Evolutionary conservation across 2,888 invertebrate species (phyloP).

Genomic region (Cyrtodaria siliqua): DNA sequence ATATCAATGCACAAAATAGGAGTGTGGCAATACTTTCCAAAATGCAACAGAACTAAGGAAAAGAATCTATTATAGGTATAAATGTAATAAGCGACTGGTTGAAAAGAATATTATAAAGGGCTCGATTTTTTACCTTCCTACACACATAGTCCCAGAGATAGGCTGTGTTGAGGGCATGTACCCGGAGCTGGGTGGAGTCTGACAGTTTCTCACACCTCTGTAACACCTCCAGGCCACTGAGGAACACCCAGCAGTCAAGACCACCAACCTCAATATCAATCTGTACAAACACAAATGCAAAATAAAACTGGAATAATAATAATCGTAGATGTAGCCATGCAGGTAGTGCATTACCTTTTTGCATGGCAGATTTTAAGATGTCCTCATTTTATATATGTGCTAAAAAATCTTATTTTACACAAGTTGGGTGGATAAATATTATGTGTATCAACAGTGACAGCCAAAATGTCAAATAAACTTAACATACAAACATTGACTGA

Average conservation of each 20-base stretch:
- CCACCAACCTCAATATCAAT: slow-evolving; percentile 93
- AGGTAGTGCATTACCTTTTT: too few relatives aligned
- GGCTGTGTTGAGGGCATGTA: slow-evolving; percentile 94
- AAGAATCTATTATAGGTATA: neutral
- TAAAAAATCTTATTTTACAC: too few relatives aligned
- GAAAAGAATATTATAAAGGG: too few relatives aligned
- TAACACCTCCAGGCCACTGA: slow-evolving; percentile 95
- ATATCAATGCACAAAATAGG: neutral
- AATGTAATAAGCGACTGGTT: neutral
- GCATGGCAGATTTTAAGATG: too few relatives aligned
- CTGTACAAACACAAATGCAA: too few relatives aligned
- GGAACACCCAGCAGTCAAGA: slow-evolving; percentile 96
- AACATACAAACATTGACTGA: too few relatives aligned
- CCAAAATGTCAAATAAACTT: too few relatives aligned
- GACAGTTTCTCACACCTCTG: slow-evolving; percentile 89
- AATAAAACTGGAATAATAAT: too few relatives aligned
- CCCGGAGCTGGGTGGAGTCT: slow-evolving; percentile 87
- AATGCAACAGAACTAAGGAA: neutral
- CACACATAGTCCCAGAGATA: slow-evolving; percentile 95
- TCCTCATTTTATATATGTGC: too few relatives aligned
- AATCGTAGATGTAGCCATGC: too few relatives aligned
- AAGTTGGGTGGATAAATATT: too few relatives aligned
- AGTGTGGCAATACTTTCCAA: neutral
- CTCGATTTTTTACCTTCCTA: slow-evolving; percentile 91
- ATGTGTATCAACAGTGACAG: too few relatives aligned